Conservation (phyloP, 1,140 invertebrate genomes). For the Temnothorax curvispinosus region DNA sequence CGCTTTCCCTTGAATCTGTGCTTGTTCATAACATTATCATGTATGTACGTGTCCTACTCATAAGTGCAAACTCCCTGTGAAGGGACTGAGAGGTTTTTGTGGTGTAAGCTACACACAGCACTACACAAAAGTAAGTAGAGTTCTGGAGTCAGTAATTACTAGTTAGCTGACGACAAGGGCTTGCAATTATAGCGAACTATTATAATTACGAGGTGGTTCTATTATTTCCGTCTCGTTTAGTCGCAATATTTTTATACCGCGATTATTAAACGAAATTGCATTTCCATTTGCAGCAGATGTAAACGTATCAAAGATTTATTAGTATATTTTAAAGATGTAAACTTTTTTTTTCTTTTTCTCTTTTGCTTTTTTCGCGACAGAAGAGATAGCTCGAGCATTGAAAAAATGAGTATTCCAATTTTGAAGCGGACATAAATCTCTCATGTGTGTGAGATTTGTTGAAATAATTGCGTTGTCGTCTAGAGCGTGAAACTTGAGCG, state of each 20-base stretch:
- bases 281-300: not conserved
- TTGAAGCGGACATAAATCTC: conserved; percentile 1
- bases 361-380: not conserved
- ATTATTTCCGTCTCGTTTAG: conserved; percentile 18
- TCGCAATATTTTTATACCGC: not conserved
- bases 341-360: not conserved
- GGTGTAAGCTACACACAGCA: conserved; percentile 8
- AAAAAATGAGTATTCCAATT: not conserved
- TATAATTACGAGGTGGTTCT: conserved; percentile 12
- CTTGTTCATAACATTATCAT: conserved; percentile 64
- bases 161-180: conserved; percentile 64
- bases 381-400: not conserved
- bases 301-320: not conserved
- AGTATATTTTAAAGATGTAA: not conserved
- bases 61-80: conserved; percentile 40
- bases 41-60: conserved; percentile 50
- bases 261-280: not conserved
- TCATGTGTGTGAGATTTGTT: not conserved
- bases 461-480: conserved; percentile 16
- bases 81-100: conserved; percentile 45
- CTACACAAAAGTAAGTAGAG: conserved; percentile 54
- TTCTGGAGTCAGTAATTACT: conserved; percentile 77
- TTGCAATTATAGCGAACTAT: not conserved
- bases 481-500: conserved; percentile 26
- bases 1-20: conserved; percentile 42